These are phyloP conservation scores for Esperia sulphurella DNA, from an alignment of 2,888 invertebrate species.

Conservation along the genomic window DNA sequence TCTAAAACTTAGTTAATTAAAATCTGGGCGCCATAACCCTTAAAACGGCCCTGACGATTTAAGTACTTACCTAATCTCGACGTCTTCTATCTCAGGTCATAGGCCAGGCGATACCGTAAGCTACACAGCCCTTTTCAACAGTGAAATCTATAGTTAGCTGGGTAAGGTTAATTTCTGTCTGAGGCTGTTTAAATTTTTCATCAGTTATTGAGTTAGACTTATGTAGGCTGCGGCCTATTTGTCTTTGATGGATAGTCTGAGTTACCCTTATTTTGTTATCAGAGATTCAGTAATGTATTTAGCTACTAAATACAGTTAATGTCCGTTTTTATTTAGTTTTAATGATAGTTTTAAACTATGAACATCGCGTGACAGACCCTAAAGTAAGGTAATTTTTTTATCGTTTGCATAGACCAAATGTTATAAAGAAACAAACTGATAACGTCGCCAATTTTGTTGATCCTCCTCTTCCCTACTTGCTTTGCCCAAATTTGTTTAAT, in stretches of 20 bases:
- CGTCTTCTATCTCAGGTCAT: constrained; percentile 57
- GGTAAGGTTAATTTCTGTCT: constrained; percentile 40
- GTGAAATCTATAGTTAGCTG: constrained; percentile 25
- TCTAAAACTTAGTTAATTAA: too few relatives aligned
- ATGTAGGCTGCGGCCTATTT: constrained; percentile 52
- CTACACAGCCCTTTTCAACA: constrained; percentile 19
- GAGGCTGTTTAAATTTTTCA: constrained; percentile 21
- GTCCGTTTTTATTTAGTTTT: too few relatives aligned
- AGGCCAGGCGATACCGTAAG: constrained; percentile 66
- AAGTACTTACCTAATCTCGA: constrained; percentile 54
- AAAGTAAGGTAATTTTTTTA: too few relatives aligned
- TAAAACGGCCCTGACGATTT: constrained; percentile 3
- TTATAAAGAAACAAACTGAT: too few relatives aligned
- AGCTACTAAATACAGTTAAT: background rate
- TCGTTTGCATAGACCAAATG: too few relatives aligned
- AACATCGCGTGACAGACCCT: too few relatives aligned
- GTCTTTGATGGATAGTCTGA: constrained; percentile 50
- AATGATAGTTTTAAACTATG: too few relatives aligned
- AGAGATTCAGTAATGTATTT: constrained; percentile 17
- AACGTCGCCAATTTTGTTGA: too few relatives aligned
- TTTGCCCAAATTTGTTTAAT: too few relatives aligned
- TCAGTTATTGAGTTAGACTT: constrained; percentile 38
- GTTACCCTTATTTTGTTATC: constrained; percentile 39
- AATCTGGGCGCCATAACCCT: background rate
- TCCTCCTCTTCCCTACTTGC: too few relatives aligned